Conservation (phyloP, 2,797 vertebrate species). For the Aplochiton taeniatus region DNA sequence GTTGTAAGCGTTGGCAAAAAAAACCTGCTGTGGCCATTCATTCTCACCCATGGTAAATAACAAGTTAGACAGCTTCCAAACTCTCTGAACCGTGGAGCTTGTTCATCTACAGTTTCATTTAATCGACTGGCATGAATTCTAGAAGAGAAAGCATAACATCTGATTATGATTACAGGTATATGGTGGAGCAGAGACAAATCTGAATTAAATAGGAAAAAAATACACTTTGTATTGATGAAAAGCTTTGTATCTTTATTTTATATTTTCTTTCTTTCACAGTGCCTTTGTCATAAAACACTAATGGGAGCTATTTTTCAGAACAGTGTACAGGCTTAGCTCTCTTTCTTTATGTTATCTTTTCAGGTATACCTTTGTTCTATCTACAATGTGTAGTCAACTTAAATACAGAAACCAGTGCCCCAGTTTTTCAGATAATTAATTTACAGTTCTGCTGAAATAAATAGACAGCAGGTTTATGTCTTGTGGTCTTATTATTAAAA, state of each 20-base stretch:
- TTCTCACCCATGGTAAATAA: slow-evolving; percentile 62
- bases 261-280: too few species aligned
- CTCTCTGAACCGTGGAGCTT: slow-evolving; percentile 33
- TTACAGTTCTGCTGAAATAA: slow-evolving; percentile 25
- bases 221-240: slow-evolving; percentile 23
- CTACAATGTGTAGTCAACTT: too few species aligned
- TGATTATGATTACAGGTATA: too few species aligned
- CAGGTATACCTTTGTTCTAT: too few species aligned
- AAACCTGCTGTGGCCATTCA: slow-evolving; percentile 60
- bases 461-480: slow-evolving; percentile 29
- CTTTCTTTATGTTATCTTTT: too few species aligned
- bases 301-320: too few species aligned
- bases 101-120: slow-evolving; percentile 38
- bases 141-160: too few species aligned
- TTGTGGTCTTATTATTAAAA: slow-evolving; percentile 55
- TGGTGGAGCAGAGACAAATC: too few species aligned
- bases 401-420: too few species aligned
- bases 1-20: slow-evolving; percentile 69
- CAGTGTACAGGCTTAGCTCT: too few species aligned
- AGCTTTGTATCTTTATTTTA: not conserved
- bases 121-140: too few species aligned
- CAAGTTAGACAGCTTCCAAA: slow-evolving; percentile 60
- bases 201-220: slow-evolving; percentile 36
- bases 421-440: slow-evolving; percentile 37
- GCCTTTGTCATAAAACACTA: too few species aligned